phyloP scores from a whole-genome alignment of 2,888 invertebrate genomes.

The Nephrocerus scutellatus region DNA sequence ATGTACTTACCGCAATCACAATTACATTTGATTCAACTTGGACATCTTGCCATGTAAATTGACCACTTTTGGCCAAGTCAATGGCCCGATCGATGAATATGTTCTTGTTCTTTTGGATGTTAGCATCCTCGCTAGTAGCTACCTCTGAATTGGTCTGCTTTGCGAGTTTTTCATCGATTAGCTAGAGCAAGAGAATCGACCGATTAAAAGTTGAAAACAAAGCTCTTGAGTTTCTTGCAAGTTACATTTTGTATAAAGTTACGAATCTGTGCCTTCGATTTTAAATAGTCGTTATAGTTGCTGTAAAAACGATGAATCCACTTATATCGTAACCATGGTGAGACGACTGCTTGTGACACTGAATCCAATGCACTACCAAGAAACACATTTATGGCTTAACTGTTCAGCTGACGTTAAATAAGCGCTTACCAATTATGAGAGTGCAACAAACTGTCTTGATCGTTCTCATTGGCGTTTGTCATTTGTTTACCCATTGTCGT shows the following conservation, averaged over 20 bases:
- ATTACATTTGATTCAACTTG: conserved; percentile 39
- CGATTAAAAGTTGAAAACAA: neutral
- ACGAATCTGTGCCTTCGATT: conserved; percentile 31
- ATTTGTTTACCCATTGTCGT: conserved; percentile 42
- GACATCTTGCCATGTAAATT: conserved; percentile 35
- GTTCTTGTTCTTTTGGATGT: conserved; percentile 22
- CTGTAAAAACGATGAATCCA: conserved; percentile 26
- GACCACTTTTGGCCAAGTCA: conserved; percentile 30
- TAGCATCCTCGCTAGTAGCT: neutral
- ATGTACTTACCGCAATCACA: conserved; percentile 34
- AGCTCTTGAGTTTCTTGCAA: neutral
- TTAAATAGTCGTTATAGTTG: conserved; percentile 27
- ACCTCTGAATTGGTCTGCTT: conserved; percentile 18
- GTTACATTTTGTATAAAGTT: conserved; percentile 34
- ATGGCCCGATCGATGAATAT: conserved; percentile 34
- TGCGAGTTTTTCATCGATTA: conserved; percentile 29
- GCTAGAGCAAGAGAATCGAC: too few species aligned
- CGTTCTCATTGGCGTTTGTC: conserved; percentile 20
- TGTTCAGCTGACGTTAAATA: conserved; percentile 12
- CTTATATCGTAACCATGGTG: conserved; percentile 35
- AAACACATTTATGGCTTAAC: too few species aligned
- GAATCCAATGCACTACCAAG: conserved; percentile 36
- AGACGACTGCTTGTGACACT: conserved; percentile 38
- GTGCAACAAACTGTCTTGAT: too few species aligned
- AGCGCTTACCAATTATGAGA: too few species aligned